Evolutionary conservation across 2,113 vertebrate genomes (phyloP), one percentile per base, ranked within the genome.

Genomic region (Leptobrachium leishanense): DNA sequence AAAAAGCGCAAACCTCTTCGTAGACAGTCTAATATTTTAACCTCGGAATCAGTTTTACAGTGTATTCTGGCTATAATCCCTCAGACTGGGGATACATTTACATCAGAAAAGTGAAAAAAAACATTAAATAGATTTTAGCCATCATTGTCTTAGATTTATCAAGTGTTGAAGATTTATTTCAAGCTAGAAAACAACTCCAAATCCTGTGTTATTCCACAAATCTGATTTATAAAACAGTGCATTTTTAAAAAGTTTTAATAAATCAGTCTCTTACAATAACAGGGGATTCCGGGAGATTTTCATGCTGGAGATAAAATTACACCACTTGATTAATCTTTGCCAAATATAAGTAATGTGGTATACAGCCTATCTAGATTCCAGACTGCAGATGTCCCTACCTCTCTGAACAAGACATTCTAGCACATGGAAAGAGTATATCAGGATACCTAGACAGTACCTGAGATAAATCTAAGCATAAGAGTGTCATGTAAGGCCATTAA

Each of bases 131-230:
- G 55, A 59, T 59, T 59, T 59, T 59, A 13, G 13, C 55, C 6
- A 59, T 59, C 55, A 59, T 59, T 59, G 55, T 59, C 11, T 59
- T 59, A 59, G 55, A 59, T 68, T 68, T 43, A 68, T 68, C 67
- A 68, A 68, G 67, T 68, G 67, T 12, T 43, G 67, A 68, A 39
- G 67, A 43, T 68, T 68, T 68, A 68, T 68, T 68, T 12, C 55
- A 59, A 59, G 6, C 13, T 8, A 59, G 55, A 59, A 59, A 59
- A 59, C 13, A 13, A 13, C 55, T 59, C 10, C 6, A 59, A 59
- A 59, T 59, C 55, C 55, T 59, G 6, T 59, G 55, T 59, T 59
- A 59, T 59, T 13, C 10, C 55, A 59, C 13, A 15, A 59, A 59
- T 59, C 55, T 59, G 55, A 59, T 59, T 59, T 59, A 59, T 59